Percentiles rank a stretch among this genome's conserved stretches.
Evolutionary conservation across 2,888 invertebrate species (phyloP).

Genomic region (Automeris io): DNA sequence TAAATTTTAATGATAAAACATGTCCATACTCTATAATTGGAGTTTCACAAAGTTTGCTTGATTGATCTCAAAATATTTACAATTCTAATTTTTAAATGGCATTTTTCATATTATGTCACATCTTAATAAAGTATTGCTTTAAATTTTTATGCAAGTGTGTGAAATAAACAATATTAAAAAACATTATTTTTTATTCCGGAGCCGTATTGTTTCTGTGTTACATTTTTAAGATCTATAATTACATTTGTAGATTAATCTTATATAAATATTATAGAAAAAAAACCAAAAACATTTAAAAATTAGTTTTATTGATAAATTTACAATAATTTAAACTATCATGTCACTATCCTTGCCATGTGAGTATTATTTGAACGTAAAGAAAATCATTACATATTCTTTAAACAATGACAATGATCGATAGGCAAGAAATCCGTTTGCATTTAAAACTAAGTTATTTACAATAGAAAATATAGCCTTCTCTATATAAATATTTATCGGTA

Average conservation of each 20-base stretch:
- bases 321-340: constrained; percentile 37
- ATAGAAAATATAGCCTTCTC: constrained; percentile 28
- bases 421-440: constrained; percentile 20
- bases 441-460: constrained; percentile 35
- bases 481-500: constrained; percentile 6
- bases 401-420: neutral
- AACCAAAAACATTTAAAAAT: constrained; percentile 2
- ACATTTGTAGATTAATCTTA: neutral
- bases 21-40: constrained; percentile 4
- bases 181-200: too few relatives aligned
- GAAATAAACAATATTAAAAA: constrained; percentile 35
- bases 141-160: constrained; percentile 37
- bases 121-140: constrained; percentile 4
- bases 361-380: constrained; percentile 31
- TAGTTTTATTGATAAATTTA: constrained; percentile 30
- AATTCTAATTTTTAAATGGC: neutral
- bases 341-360: constrained; percentile 33
- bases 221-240: neutral
- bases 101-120: neutral
- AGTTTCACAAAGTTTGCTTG: neutral
- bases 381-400: neutral
- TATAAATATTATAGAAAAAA: neutral
- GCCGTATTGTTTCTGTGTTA: neutral
- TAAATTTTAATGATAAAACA: constrained; percentile 42
- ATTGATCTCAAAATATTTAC: neutral